phyloP scores from a whole-genome alignment of 2,888 invertebrate species.

The Drosophila cracens region DNA sequence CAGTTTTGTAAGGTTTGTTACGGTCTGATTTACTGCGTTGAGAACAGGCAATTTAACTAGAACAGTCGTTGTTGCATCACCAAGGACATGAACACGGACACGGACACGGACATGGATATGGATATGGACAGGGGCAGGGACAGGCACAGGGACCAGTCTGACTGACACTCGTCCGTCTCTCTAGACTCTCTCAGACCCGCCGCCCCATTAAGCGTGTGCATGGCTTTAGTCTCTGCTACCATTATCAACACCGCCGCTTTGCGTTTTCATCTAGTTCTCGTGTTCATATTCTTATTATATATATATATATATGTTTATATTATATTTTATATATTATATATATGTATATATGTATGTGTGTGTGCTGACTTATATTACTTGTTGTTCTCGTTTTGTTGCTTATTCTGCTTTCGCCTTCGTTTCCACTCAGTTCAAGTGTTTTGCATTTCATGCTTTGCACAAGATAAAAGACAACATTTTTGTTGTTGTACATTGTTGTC shows the following conservation, averaged over 20 bases:
- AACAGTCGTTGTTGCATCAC: conserved; percentile 49
- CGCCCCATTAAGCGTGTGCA: conserved; percentile 38
- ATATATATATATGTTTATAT: background rate
- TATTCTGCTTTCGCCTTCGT: conserved; percentile 70
- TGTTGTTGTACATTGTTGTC: conserved; percentile 10
- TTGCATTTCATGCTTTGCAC: conserved; percentile 72
- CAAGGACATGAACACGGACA: conserved; percentile 58
- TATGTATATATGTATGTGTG: background rate
- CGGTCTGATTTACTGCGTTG: conserved; percentile 66
- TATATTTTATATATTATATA: background rate
- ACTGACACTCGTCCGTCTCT: conserved; percentile 50
- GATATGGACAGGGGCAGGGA: conserved; percentile 9
- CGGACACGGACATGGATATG: conserved; percentile 1
- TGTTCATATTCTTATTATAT: conserved; percentile 9
- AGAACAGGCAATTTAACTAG: conserved; percentile 75
- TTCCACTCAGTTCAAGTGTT: conserved; percentile 78
- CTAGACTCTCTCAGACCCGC: conserved; percentile 27
- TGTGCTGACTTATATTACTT: conserved; percentile 39
- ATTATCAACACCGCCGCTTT: conserved; percentile 70
- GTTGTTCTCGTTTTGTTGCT: conserved; percentile 47
- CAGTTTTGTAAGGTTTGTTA: conserved; percentile 45
- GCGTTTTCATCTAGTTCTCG: conserved; percentile 37
- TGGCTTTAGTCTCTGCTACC: conserved; percentile 68
- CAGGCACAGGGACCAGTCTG: conserved; percentile 20
- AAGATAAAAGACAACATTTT: conserved; percentile 55